Evolutionary conservation across 2,888 invertebrate species (phyloP), one percentile per base, ranked within the genome.

Genomic region (Tipula vernalis): DNA sequence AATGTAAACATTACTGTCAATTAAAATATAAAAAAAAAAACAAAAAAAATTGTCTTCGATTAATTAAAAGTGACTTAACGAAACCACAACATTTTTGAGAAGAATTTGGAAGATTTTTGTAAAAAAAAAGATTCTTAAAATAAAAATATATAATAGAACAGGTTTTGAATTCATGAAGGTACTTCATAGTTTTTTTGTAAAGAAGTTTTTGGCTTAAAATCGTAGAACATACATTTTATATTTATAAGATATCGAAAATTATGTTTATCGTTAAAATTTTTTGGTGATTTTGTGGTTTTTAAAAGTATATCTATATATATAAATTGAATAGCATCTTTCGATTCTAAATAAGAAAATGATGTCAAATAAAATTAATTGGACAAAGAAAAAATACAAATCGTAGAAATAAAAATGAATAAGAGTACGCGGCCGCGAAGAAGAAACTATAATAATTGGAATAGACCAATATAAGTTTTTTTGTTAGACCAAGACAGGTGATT

Each of bases 331-430:
- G 71, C 71, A 10, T 71, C 10, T 71, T 28, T 71, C 10, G 71
- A 71, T 71, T 71, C 71, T 71, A 71, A 71, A 71, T 71, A 71
- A 71, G 71, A 71, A 71, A 71, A 71, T 71, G 71, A 71, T 71
- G 71, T 71, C 71, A 71, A 71, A 71, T 71, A 71, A 71, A 28
- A 71, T 71, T 71, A 71, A 71, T 71, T 71, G 71, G 71, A 28
- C 71, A 71, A 18, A 71, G 28, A 71, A 28, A 57, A 57, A n/a
- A 6, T 15, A n/a, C 51, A 57, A 57, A 57, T 57, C 18, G 15
- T 57, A n/a, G 51, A 57, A 57, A 57, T 18, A 57, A 57, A 71
- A 71, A 28, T 71, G 28, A 12, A 28, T 18, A 71, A 71, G 71
- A 71, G 1, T 28, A 10, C 18, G 71, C 18, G 18, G 28, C 71